A percentile compares a stretch with the other conserved stretches of the same genome.
These are phyloP conservation scores for Palloptera scutellata DNA, from an alignment of 2,888 invertebrate genomes.

Conservation along the genomic window DNA sequence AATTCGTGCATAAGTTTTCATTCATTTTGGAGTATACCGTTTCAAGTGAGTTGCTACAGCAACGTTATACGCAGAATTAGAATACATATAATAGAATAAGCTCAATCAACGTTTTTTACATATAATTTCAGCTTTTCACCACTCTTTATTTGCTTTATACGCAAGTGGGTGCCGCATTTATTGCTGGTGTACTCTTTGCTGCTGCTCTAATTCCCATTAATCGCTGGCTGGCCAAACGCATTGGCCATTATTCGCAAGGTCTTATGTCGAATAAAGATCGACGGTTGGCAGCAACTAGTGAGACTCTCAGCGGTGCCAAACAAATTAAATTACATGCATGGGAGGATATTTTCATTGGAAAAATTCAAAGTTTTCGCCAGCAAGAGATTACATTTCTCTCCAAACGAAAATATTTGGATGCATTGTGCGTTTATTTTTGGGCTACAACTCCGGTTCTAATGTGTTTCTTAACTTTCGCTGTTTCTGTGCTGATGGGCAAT, in stretches of 20 bases:
- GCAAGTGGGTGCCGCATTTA: constrained; percentile 89
- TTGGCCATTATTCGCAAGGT: constrained; percentile 82
- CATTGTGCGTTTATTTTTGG: constrained; percentile 98
- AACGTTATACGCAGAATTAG: no score
- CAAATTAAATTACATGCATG: constrained; percentile 92
- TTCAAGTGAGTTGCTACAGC: constrained; percentile 41
- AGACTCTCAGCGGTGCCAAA: constrained; percentile 86
- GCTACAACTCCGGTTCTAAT: constrained; percentile 95
- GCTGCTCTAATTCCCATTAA: constrained; percentile 92
- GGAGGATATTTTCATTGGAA: constrained; percentile 85
- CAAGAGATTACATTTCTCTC: constrained; percentile 81
- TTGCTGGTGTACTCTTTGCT: constrained; percentile 89
- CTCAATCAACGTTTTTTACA: background rate
- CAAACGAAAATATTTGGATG: constrained; percentile 94
- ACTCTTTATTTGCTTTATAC: constrained; percentile 84
- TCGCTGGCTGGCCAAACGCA: constrained; percentile 86
- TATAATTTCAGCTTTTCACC: constrained; percentile 71
- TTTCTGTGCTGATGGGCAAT: constrained; percentile 80
- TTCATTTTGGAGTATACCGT: constrained; percentile 94
- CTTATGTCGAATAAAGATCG: constrained; percentile 93
- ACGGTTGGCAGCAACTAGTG: constrained; percentile 86
- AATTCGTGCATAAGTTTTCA: constrained; percentile 97
- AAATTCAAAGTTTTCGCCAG: constrained; percentile 72
- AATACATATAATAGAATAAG: no score
- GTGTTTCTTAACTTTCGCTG: constrained; percentile 82